A percentile compares a stretch with the other conserved stretches of the same genome.
Conservation (phyloP, 2,113 vertebrate species). For the Steatornis caripensis region DNA sequence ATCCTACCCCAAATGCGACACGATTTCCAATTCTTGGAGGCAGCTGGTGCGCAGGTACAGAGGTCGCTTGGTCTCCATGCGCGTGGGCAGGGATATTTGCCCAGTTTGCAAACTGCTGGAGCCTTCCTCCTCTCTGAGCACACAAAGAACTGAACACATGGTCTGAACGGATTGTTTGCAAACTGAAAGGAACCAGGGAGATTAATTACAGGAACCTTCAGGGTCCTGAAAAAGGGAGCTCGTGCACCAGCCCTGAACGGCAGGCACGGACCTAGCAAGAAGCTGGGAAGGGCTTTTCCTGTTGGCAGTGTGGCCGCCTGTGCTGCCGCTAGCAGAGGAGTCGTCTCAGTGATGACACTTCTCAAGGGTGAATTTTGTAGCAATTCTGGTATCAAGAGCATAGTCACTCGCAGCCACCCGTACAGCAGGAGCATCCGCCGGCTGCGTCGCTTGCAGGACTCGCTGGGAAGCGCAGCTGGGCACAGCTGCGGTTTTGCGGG, state of each 20-base stretch:
- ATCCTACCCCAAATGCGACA: neutral
- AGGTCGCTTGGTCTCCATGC: neutral
- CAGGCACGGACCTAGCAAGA: neutral
- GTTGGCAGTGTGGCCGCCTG: too few species aligned
- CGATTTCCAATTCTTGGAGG: neutral
- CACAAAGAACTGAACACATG: neutral
- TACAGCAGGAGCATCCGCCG: accelerated
- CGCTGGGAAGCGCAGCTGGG: neutral
- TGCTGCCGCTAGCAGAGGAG: neutral
- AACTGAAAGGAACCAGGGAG: neutral
- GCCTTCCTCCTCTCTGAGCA: neutral
- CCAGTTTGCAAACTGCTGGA: accelerated
- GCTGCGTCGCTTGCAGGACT: neutral
- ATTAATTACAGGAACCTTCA: neutral
- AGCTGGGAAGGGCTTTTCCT: neutral
- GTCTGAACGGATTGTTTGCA: neutral
- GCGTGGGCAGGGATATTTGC: accelerated
- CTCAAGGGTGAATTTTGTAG: neutral
- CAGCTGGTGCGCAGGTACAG: accelerated
- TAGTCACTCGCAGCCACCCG: accelerated
- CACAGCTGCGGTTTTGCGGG: neutral
- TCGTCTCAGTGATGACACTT: neutral
- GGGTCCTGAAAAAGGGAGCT: neutral
- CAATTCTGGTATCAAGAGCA: neutral
- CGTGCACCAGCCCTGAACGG: accelerated